Base-by-base conservation (phyloP, 2,888 invertebrate species). In the Drosophila rellima region DNA sequence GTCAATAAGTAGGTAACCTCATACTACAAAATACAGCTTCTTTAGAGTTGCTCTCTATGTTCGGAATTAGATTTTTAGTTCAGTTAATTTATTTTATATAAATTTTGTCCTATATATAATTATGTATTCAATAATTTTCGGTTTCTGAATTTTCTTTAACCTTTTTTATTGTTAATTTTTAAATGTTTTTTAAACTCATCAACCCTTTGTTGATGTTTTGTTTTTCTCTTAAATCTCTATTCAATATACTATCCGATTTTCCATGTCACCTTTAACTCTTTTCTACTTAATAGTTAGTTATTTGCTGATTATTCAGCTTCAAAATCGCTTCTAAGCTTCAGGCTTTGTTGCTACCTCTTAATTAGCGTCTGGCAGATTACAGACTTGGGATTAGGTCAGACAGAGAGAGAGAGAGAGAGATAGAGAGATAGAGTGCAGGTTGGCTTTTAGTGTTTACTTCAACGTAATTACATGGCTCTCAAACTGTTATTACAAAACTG, bases 401-500 rank as follows among this genome's bases (percentile, higher is more conserved):
- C 15, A 13, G 15, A n/a, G 15, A 15, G 17, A 20, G 15, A 15
- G 20, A 15, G 18, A 17, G 17, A 17, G 18, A 17, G 18, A 18
- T n/a, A n/a, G n/a, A n/a, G n/a, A n/a, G n/a, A n/a, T n/a, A n/a
- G 18, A 15, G 35, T 37, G 40, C 23, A 17, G 31, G 26, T 39
- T 48, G 37, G 35, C 20, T n/a, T 37, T 52, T 31, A 37, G 29
- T 50, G 39, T n/a, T 33, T 44, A 42, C 10, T 61, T 40, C n/a
- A 35, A 8, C 37, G 33, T 52, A 70, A 70, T 61, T 44, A 44
- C 45, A 35, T 23, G 44, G 7, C 61, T 45, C 44, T 57, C 52
- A 59, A 66, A 44, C 62, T 55, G 59, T 62, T 45, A 73, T 71
- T 62, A 45, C 48, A 50, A 66, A 66, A 66, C 44, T 59, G 72